Base-by-base conservation (phyloP, 2,113 vertebrate species). In the Corvus cornix region DNA sequence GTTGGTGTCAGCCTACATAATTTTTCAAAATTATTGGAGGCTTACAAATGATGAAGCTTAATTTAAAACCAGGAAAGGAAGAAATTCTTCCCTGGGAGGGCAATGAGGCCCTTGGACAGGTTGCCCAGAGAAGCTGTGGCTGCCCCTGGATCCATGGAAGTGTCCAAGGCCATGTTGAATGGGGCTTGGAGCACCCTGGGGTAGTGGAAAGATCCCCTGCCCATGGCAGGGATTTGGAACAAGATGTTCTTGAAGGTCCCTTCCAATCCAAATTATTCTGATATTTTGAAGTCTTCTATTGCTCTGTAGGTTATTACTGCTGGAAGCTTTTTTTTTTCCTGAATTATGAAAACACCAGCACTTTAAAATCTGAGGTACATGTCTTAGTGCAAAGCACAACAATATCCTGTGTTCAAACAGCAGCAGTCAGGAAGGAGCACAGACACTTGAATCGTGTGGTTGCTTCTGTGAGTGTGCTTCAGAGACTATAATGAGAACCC, bases 361-460 rank as follows among this genome's bases (percentile, higher is more conserved):
- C 78, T 88, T 95, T 10, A 90, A 77, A 92, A 85, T 58, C 75
- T 96, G 74, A 35, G 67, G 66, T 80, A 76, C 87, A 3, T 26
- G 16, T 60, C 11, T 74, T 13, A 16, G 21, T n/a, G 33, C 75
- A 79, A 48, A 88, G 41, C 62, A 58, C 39, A 91, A 18, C 6
- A 5, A 35, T 78, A 67, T 77, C 78, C 58, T 95, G 58, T 81
- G 70, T 76, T 94, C 84, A 94, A 48, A 39, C 79, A 64, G 60
- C 63, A 96, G 72, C 81, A 80, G 64, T 31, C 67, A 26, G 30
- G 60, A 58, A 26, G 24, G 56, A 58, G 63, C 19, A 19, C 43
- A 86, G 95, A 53, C 87, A n/a, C 92, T 67, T 85, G 95, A 95
- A 72, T 88, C 24, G 17, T 92, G 86, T 96, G 95, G 94, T 97